Base-by-base conservation (phyloP, 2,888 invertebrate species). In the Luperina nickerlii region DNA sequence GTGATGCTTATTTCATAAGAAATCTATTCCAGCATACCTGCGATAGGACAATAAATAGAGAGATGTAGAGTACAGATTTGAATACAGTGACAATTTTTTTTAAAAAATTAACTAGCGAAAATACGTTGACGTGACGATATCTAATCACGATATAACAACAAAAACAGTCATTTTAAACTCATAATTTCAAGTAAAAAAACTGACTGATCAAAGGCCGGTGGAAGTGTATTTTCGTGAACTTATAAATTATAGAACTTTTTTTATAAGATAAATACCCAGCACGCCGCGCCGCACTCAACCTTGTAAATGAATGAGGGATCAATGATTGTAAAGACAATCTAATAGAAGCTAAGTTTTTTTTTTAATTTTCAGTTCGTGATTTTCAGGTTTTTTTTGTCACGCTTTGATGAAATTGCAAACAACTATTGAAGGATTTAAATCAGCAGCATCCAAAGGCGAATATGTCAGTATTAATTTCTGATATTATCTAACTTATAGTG, bases 401-500 rank as follows among this genome's bases (percentile, higher is more conserved):
- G 66, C 48, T 68, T 63, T 80, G 20, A 82, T 82, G 0, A 82
- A 80, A 82, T 48, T 82, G n/a, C 82, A 80, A 80, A 75, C n/a
- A 45, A 75, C 75, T 13, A 82, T 80, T 60, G 80, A 75, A 75
- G 0, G n/a, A 13, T 68, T 74, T 45, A 68, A 80, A 63, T 18
- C 45, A 32, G 82, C 66, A 24, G 45, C 13, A 54, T 15, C 5
- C 2, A 13, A 63, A 27, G 32, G 24, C 13, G 75, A 80, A 0
- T 74, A 48, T 24, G 82, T 80, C 11, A 80, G 80, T 78, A 51
- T 78, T 67, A 0, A 48, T 77, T 78, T n/a, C 2, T 54, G 15
- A 11, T 45, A 67, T 32, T n/a, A 18, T 18, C 9, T 67, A 27
- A 48, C 20, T 48, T 20, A 11, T 68, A 11, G 9, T 68, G n/a